Conservation (phyloP, 2,888 invertebrate genomes). For the Dinocampus coccinellae region DNA sequence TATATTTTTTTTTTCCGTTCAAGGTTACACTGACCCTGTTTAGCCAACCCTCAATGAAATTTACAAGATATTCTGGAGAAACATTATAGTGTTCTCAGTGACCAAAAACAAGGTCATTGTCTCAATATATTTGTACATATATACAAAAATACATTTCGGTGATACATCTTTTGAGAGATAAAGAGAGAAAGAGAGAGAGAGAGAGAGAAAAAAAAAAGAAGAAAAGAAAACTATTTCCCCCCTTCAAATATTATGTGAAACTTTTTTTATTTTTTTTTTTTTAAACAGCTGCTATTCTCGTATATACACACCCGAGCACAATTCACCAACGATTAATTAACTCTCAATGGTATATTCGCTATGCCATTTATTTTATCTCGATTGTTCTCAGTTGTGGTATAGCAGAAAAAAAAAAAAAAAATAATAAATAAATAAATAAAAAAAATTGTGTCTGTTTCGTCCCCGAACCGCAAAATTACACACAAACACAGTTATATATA, state of each 20-base stretch:
- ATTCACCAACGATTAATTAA: neutral
- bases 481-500: slow-evolving; percentile 6
- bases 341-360: slow-evolving; percentile 1
- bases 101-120: neutral
- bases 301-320: neutral
- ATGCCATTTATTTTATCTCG: neutral
- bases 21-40: neutral
- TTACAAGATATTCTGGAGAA: neutral
- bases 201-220: too few species aligned
- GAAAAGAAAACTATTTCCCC: neutral
- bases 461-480: neutral
- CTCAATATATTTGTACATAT: neutral
- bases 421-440: too few species aligned
- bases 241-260: neutral
- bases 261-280: too few species aligned
- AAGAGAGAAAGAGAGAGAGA: too few species aligned
- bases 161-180: too few species aligned
- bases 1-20: too few species aligned
- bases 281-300: neutral
- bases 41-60: neutral
- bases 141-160: too few species aligned
- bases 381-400: neutral
- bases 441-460: neutral
- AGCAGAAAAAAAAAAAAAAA: neutral
- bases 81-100: neutral